These are phyloP conservation scores for Silurus lanzhouensis DNA, from an alignment of 2,797 vertebrate genomes.

Conservation along the genomic window DNA sequence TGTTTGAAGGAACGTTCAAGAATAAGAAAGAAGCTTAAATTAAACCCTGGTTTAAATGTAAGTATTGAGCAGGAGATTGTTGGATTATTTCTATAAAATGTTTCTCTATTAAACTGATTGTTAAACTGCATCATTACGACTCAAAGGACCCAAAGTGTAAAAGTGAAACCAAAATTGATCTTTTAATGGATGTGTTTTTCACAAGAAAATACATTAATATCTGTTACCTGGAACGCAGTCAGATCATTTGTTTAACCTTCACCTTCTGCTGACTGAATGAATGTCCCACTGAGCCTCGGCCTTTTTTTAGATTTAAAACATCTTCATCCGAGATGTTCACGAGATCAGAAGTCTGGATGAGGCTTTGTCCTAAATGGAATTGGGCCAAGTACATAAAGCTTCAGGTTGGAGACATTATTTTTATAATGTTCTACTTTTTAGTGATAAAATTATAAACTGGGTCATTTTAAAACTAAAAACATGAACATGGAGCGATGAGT, in stretches of 20 bases:
- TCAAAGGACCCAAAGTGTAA: neutral
- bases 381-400: neutral
- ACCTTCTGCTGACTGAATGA: neutral
- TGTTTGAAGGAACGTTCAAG: neutral
- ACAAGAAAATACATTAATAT: neutral
- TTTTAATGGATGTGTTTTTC: too few species aligned
- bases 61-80: neutral
- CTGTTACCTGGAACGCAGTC: neutral
- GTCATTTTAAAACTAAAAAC: constrained; percentile 1
- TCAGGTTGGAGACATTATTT: constrained; percentile 1
- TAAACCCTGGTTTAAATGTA: neutral
- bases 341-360: neutral
- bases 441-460: neutral
- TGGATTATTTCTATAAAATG: neutral
- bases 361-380: neutral
- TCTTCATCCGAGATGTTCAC: neutral
- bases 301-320: neutral
- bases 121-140: neutral
- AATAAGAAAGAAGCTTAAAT: neutral
- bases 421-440: constrained; percentile 17
- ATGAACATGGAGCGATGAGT: neutral
- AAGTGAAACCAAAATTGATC: neutral
- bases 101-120: neutral
- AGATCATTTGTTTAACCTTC: neutral
- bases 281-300: neutral